Conservation (phyloP, 2,113 vertebrate species). For the Alligator sinensis region DNA sequence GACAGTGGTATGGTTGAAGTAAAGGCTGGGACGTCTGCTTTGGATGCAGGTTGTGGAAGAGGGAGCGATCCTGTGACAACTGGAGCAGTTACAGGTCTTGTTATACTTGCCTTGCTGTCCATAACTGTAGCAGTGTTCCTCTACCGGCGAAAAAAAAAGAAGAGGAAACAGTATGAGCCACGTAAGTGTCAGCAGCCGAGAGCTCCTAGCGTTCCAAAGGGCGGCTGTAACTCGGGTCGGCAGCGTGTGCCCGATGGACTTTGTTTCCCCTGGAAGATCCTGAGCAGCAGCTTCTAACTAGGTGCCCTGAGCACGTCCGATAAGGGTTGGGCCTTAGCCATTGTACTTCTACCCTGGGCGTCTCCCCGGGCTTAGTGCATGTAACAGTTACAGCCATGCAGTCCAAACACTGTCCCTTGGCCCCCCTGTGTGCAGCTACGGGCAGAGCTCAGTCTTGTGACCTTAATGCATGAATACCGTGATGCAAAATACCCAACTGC, state of each 20-base stretch:
- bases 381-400: no score
- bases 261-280: neutral
- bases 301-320: neutral
- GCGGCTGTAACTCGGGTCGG: no score
- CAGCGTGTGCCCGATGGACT: neutral
- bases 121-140: neutral
- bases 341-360: no score
- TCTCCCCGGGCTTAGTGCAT: no score
- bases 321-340: no score
- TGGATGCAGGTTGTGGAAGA: neutral
- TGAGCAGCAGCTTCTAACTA: neutral
- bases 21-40: neutral
- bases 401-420: no score
- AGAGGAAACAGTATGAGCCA: rapidly evolving
- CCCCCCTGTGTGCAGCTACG: no score
- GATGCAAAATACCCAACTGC: no score
- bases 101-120: neutral
- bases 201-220: no score
- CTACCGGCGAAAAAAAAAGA: neutral
- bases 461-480: no score
- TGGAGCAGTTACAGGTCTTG: neutral
- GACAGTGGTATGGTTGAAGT: neutral
- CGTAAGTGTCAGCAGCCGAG: neutral
- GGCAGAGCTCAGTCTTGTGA: no score
- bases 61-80: neutral